Evolutionary conservation across 2,888 invertebrate genomes (phyloP), one percentile per base, ranked within the genome.

Genomic region (Cryptus armator): DNA sequence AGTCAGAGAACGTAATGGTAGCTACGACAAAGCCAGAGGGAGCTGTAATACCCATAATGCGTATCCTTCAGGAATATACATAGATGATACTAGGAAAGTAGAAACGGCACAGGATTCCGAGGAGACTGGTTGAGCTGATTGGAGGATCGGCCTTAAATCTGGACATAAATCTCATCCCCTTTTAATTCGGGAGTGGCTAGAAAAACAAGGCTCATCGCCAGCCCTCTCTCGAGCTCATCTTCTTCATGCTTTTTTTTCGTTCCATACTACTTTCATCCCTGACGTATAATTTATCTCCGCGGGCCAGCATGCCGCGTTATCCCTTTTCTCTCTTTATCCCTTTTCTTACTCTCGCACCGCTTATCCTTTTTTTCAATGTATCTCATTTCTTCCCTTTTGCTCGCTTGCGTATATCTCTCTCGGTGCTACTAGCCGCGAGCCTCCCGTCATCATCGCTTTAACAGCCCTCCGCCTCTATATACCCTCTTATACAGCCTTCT

Each of bases 201-300:
- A 88, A 89, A 89, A 89, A 88, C 87, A 88, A 81, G 81, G 79
- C 81, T 85, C 83, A 83, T 84, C 46, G 59, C 4, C 46, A 53
- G 48, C 32, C 44, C 66, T 67, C 46, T 16, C 59, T 16, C 51
- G 43, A 46, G 66, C 59, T 72, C 53, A 12, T 29, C 77, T 74
- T 74, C 51, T 48, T 46, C 48, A 62, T 72, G 37, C 62, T 75
- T 44, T 19, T 76, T 71, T 70, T 72, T 43, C 37, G 14, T n/a
- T 62, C 62, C 29, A 29, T 32, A 62, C 62, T 14, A 62, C 62
- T 82, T 56, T 83, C 79, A 83, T 83, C 74, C 83, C 81, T 74
- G 86, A 79, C 82, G 87, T 87, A 88, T 89, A 89, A 89, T 89
- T 89, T 89, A 88, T 89, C 87, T 87, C 85, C 81, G 81, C 64